Evolutionary conservation across 2,888 invertebrate species (phyloP), one percentile per base, ranked within the genome.

Genomic region (Graphium colonna): DNA sequence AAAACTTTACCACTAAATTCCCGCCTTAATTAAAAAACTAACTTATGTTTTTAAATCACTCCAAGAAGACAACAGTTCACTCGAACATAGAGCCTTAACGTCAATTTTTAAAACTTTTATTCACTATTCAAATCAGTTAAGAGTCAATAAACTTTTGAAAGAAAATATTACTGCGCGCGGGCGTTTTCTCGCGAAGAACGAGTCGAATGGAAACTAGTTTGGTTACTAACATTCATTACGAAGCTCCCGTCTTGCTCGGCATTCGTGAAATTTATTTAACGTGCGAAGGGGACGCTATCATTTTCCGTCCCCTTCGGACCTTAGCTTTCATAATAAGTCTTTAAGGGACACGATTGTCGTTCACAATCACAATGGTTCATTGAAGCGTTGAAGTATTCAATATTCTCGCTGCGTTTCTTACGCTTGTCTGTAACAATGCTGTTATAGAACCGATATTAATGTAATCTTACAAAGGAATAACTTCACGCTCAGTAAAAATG

Each of bases 261-360:
- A 54, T 54, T 54, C 54, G 45, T 45, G 49, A 50, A 54, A 54
- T 54, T 50, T 45, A 50, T 50, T 54, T 36, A 50, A 45, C 45
- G 54, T 15, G 45, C 10, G 54, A 54, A 10, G 15, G 49, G 45
- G 45, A 54, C 31, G 12, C n/a, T 36, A 5, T 18, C 10, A 18
- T 10, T 8, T 12, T 12, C 16, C 18, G 26, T 54, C 50, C 44
- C 49, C 1, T 28, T 49, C 33, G 5, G 9, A 21, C 39, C 31
- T 45, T 40, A 54, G 53, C 43, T 54, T 54, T 53, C 47, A 48
- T 26, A 12, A 52, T 31, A 31, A 40, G 41, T 50, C 39, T 15
- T 17, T 44, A 28, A 36, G 44, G 41, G 45, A 21, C 45, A 49
- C 12, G 40, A 15, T 21, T 44, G 39, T 33, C 13, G 21, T 50